phyloP scores from a whole-genome alignment of 2,113 vertebrate genomes.

The Picathartes gymnocephalus region DNA sequence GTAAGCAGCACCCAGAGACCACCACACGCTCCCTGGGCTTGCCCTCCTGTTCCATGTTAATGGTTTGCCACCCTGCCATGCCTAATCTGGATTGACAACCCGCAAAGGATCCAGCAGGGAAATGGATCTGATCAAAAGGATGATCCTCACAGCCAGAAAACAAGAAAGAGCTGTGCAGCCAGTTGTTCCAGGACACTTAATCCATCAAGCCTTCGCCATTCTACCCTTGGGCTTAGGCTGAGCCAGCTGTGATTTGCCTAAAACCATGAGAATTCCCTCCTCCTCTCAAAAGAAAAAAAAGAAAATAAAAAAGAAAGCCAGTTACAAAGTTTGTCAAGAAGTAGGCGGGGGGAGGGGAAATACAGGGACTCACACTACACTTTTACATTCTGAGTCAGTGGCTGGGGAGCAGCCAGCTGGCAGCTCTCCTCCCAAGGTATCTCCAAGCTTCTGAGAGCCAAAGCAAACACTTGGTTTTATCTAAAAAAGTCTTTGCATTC shows the following conservation, averaged over 20 bases:
- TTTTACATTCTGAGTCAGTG: not conserved
- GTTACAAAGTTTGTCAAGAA: not conserved
- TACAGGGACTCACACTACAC: not conserved
- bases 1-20: not conserved
- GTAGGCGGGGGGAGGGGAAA: not conserved
- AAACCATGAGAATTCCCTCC: slow-evolving; percentile 61
- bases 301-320: not conserved
- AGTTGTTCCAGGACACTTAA: slow-evolving; percentile 61
- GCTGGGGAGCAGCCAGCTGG: slow-evolving; percentile 16
- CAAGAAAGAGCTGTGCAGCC: slow-evolving; percentile 39
- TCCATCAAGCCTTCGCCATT: slow-evolving; percentile 3
- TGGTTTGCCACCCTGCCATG: slow-evolving; percentile 21
- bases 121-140: slow-evolving; percentile 47
- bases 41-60: not conserved
- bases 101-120: not conserved
- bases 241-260: slow-evolving; percentile 52
- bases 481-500: not conserved
- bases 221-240: slow-evolving; percentile 51
- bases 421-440: not conserved
- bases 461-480: not conserved
- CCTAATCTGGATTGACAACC: slow-evolving; percentile 37
- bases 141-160: slow-evolving; percentile 18
- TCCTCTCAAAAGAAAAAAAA: not conserved
- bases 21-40: not conserved
- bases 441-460: not conserved